Evolutionary conservation across 2,888 invertebrate genomes (phyloP), one percentile per base, ranked within the genome.

Genomic region (Cheilosia scutellata): DNA sequence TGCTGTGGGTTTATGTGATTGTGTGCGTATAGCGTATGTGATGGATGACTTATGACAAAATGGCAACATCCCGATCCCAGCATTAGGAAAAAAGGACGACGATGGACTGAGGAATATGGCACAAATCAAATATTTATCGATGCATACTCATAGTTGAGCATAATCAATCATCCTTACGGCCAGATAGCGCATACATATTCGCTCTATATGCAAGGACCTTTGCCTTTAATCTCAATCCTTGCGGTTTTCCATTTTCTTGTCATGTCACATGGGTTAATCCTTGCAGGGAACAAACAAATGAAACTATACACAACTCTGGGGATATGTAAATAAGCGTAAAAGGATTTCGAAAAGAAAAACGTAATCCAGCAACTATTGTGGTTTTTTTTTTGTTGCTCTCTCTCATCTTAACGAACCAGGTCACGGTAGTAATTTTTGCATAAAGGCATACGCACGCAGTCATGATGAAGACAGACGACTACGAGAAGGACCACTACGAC

Each of bases 371-470:
- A 77, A 68, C 60, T 62, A 58, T 57, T 55, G 20, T 27, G 40
- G 27, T 25, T 25, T 20, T 51, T 66, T 66, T 44, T 51, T 60
- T 33, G 13, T 16, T 29, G 49, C 57, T 25, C 40, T 42, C n/a
- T n/a, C 11, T 37, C 25, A 25, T 49, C 11, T 6, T 33, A 40
- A 53, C 31, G 29, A 68, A 78, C 25, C 63, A 78, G 78, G 84
- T 71, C 63, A 84, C 70, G 84, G 79, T 79, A 55, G 65, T 84
- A 79, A 79, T 74, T 79, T 84, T 79, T 84, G 75, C 79, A 79
- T 84, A 79, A 79, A 71, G 70, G 47, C 65, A 74, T 63, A 74
- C 63, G 44, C 72, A 83, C 55, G 74, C 55, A 70, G 42, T 20
- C 42, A 51, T 29, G 72, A 68, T 57, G 58, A 78, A 78, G 63